A percentile compares a stretch with the other conserved stretches of the same genome.
Evolutionary conservation across 2,113 vertebrate species (phyloP).

Genomic region (Kryptolebias marmoratus): DNA sequence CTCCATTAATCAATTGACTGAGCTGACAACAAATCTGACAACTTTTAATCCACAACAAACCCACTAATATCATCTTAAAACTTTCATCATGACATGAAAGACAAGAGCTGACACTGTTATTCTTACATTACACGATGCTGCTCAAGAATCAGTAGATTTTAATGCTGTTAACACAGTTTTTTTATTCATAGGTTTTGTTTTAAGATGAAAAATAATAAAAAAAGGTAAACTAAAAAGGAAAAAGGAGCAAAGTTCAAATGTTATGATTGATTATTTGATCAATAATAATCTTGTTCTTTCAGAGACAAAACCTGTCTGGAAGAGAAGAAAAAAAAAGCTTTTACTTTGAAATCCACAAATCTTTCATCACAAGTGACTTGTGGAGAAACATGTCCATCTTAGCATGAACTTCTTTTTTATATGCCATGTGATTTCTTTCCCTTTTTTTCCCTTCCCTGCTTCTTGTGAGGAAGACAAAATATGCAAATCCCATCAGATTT

Average conservation of each 20-base stretch:
- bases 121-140: slow-evolving; percentile 27
- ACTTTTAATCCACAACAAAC: slow-evolving; percentile 6
- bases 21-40: slow-evolving; percentile 7
- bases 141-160: slow-evolving; percentile 8
- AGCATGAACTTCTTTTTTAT: slow-evolving; percentile 48
- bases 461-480: slow-evolving; percentile 63
- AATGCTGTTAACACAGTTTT: slow-evolving; percentile 13
- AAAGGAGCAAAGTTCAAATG: slow-evolving; percentile 36
- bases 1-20: neutral
- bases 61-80: neutral
- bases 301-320: slow-evolving; percentile 32
- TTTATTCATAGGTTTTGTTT: slow-evolving; percentile 2
- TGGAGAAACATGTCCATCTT: slow-evolving; percentile 50
- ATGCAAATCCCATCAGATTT: slow-evolving; percentile 78
- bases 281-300: slow-evolving; percentile 45
- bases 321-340: slow-evolving; percentile 42
- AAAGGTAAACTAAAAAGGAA: slow-evolving; percentile 24
- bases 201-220: slow-evolving; percentile 33
- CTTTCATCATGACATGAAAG: neutral
- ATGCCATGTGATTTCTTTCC: slow-evolving; percentile 46
- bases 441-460: slow-evolving; percentile 44
- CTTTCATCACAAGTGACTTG: slow-evolving; percentile 56
- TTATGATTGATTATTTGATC: slow-evolving; percentile 54
- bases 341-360: slow-evolving; percentile 42
- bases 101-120: slow-evolving; percentile 1